Conservation (phyloP, 2,113 vertebrate genomes). For the Hippocampus zosterae region DNA sequence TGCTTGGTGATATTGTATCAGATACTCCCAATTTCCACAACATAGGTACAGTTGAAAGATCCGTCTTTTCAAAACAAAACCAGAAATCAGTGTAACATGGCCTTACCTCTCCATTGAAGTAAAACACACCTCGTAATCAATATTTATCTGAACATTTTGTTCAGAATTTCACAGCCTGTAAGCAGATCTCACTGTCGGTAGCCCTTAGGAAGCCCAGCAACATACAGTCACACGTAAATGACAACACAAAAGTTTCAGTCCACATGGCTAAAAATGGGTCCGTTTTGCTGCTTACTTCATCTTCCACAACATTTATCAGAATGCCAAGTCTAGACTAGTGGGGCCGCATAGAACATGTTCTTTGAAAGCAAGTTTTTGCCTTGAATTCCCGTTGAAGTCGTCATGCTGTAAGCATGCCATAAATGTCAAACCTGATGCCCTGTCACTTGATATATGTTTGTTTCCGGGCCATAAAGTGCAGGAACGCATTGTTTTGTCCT, state of each 20-base stretch:
- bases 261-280: no score
- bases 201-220: background rate
- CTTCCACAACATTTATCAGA: no score
- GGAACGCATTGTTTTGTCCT: conserved; percentile 13
- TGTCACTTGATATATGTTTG: conserved; percentile 19
- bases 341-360: no score
- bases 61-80: conserved; percentile 26
- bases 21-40: conserved; percentile 8
- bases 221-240: conserved; percentile 36
- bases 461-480: conserved; percentile 4
- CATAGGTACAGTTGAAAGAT: conserved; percentile 12
- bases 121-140: conserved; percentile 31
- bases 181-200: conserved; percentile 32
- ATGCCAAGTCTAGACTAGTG: no score
- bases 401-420: background rate
- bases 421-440: background rate
- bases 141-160: conserved; percentile 23
- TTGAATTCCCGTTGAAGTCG: background rate
- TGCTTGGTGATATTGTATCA: conserved; percentile 5
- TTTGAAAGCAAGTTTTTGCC: no score
- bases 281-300: no score
- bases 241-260: background rate
- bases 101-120: conserved; percentile 40
- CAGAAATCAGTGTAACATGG: conserved; percentile 33
- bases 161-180: conserved; percentile 30